Conservation (phyloP, 2,113 vertebrate species). For the Pachyramphus minor region DNA sequence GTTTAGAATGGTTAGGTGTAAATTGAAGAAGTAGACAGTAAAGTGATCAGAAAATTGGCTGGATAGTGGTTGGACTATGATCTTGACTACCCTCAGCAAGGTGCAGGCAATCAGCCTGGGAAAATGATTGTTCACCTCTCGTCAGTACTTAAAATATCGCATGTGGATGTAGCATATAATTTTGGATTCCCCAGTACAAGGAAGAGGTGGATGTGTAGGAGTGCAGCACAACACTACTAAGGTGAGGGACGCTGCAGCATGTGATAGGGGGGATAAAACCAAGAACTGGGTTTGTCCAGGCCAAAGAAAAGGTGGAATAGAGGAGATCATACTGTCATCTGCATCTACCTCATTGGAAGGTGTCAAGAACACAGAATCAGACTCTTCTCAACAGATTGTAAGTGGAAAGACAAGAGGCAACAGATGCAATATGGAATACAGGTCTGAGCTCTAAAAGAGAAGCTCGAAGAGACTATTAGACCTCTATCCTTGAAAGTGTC, state of each 20-base stretch:
- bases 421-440: background rate
- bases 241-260: background rate
- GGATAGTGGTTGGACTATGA: background rate
- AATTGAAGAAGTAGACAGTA: background rate
- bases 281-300: background rate
- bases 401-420: background rate
- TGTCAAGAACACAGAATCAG: background rate
- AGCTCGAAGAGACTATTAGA: background rate
- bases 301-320: background rate
- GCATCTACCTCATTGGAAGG: background rate
- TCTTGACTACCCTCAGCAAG: background rate
- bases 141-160: fast-evolving
- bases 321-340: background rate
- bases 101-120: background rate
- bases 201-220: background rate
- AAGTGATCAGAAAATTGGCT: background rate
- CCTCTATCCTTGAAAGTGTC: background rate
- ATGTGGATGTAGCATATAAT: background rate
- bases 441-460: background rate
- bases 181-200: background rate
- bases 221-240: background rate
- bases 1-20: background rate
- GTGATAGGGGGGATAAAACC: background rate
- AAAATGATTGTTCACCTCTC: background rate
- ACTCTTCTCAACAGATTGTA: background rate